Conservation (phyloP, 2,797 vertebrate species). For the Miopithecus talapoin region DNA sequence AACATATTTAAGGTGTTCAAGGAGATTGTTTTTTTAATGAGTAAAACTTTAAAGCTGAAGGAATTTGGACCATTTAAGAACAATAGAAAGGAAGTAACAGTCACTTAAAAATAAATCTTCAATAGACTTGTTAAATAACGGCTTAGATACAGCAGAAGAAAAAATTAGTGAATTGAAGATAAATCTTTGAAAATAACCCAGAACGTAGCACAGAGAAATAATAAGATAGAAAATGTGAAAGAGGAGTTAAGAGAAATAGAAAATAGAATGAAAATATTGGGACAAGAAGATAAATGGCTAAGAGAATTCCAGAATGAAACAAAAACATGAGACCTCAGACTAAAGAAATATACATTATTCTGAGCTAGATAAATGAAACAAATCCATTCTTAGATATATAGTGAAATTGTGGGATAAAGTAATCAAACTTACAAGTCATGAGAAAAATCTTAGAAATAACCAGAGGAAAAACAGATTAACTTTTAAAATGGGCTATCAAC, state of each 20-base stretch:
- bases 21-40: not conserved
- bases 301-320: constrained; percentile 1
- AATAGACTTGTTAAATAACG: not conserved
- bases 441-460: constrained; percentile 10
- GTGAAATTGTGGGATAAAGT: not conserved
- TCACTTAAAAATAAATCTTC: not conserved
- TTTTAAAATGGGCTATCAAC: not conserved
- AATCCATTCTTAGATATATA: not conserved
- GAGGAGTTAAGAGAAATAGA: not conserved
- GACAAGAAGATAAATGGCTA: not conserved
- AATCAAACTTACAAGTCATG: not conserved
- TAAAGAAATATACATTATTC: not conserved
- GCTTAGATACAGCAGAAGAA: not conserved
- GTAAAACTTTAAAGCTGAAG: not conserved
- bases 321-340: not conserved
- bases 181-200: not conserved
- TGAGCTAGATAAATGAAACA: not conserved
- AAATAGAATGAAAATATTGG: not conserved
- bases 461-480: constrained; percentile 7
- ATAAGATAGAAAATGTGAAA: not conserved
- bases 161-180: not conserved
- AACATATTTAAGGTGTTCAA: not conserved
- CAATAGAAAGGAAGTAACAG: not conserved
- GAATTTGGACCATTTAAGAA: not conserved
- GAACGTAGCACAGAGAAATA: not conserved